These are phyloP conservation scores for Uropetala carovei DNA, from an alignment of 2,888 invertebrate species.

Conservation along the genomic window DNA sequence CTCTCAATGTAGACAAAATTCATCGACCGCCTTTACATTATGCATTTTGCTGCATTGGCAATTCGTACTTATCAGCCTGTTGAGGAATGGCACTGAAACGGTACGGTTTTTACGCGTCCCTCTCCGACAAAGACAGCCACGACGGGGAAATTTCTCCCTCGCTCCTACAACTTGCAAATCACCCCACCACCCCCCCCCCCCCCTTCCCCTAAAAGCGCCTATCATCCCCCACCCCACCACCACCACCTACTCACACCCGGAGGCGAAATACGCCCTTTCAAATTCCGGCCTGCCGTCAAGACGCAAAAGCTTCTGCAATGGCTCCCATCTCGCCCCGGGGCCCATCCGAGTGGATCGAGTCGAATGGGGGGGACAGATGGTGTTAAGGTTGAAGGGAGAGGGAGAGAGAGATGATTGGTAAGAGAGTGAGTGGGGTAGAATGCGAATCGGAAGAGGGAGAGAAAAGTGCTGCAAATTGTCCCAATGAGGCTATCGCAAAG, in stretches of 20 bases:
- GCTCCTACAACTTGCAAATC: slow-evolving; percentile 32
- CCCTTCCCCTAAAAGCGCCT: background rate
- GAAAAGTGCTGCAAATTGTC: slow-evolving; percentile 21
- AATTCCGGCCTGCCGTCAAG: background rate
- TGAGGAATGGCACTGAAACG: slow-evolving; percentile 6
- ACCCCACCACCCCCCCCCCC: background rate
- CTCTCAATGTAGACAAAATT: slow-evolving; percentile 1
- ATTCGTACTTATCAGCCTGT: slow-evolving; percentile 28
- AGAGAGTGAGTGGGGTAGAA: background rate
- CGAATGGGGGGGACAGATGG: too few relatives aligned
- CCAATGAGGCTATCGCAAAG: slow-evolving; percentile 32
- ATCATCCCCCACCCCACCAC: background rate
- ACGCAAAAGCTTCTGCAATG: slow-evolving; percentile 27
- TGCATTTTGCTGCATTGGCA: slow-evolving; percentile 19
- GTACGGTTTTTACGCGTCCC: background rate
- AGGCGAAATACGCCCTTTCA: background rate
- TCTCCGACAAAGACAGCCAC: background rate
- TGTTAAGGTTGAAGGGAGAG: too few relatives aligned
- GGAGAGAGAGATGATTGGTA: background rate
- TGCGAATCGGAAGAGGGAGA: background rate
- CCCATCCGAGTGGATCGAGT: slow-evolving; percentile 1
- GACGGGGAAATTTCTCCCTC: background rate
- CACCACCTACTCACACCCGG: background rate
- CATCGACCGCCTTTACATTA: slow-evolving; percentile 11
- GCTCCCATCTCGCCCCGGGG: slow-evolving; percentile 20